These are phyloP conservation scores for Pseudochaenichthys georgianus DNA, from an alignment of 2,797 vertebrate genomes.

Conservation along the genomic window DNA sequence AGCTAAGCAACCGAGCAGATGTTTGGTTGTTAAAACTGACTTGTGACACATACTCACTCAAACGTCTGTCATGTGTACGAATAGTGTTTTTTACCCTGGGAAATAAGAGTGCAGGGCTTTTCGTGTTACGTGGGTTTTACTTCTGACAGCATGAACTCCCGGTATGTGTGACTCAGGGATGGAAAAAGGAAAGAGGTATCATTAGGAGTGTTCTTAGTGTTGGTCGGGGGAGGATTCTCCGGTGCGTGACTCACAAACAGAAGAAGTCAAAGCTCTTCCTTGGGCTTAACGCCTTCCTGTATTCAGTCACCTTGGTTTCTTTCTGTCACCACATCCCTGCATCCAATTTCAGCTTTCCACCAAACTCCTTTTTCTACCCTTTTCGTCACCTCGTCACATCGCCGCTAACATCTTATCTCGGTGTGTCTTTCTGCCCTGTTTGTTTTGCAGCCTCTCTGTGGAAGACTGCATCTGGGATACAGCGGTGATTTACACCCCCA, in stretches of 20 bases:
- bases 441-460: conserved; percentile 57
- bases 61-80: conserved; percentile 26
- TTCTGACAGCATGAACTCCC: conserved; percentile 21
- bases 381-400: neutral
- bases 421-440: conserved; percentile 43
- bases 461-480: conserved; percentile 84
- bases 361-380: conserved; percentile 32
- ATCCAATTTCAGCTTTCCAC: conserved; percentile 16
- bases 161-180: conserved; percentile 29
- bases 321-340: neutral
- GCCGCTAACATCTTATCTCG: conserved; percentile 34
- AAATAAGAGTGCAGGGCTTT: conserved; percentile 14
- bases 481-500: conserved; percentile 89
- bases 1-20: conserved; percentile 64
- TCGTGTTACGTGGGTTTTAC: neutral
- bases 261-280: neutral
- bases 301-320: neutral
- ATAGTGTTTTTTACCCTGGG: conserved; percentile 19
- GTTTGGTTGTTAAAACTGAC: conserved; percentile 54
- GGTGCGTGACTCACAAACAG: conserved; percentile 33
- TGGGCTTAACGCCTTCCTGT: conserved; percentile 1
- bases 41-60: conserved; percentile 52
- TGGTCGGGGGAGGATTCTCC: conserved; percentile 27
- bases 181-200: conserved; percentile 28
- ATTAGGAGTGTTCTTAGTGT: conserved; percentile 49